Base-by-base conservation (phyloP, 2,113 vertebrate species). In the Verasper variegatus region DNA sequence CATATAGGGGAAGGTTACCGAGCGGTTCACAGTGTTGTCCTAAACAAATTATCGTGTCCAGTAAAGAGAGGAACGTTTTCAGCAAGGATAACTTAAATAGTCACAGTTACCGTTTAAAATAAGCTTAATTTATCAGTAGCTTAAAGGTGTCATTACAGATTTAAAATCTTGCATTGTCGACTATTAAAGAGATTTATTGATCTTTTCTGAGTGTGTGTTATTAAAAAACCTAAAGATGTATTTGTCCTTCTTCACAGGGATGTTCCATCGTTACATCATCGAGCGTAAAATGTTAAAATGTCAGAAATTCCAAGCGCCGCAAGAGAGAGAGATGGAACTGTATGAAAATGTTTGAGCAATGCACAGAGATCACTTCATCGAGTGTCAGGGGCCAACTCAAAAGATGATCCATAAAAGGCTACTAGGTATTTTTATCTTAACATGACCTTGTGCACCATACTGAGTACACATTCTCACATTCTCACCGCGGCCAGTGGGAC, bases 371-470 rank as follows among this genome's bases (percentile, higher is more conserved):
- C 76, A 12, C 80, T 81, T 80, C 60, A 83, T 81, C 61, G 5
- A 85, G 80, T 80, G 76, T 84, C 78, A 85, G 71, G 62, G 62
- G 79, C 69, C 66, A 17, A 86, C 83, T 86, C 69, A 88, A 91
- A 92, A 79, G 84, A 89, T 92, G 88, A 77, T 89, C 92, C 91
- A 87, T 93, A 92, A 93, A 94, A 91, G 91, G 92, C 89, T 84
- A 72, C 86, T 81, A 81, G 79, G 92, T 95, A 94, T 95, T 94
- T 94, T 93, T 93, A 93, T 93, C 91, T 90, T 89, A 90, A 91
- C 88, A 83, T 79, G 90, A 86, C 89, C 89, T 90, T 91, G 82
- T 76, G 78, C 89, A 70, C 83, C 83, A 86, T 85, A 86, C 80
- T 84, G 86, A 92, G 83, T 83, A 66, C 86, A 87, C 87, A 92